phyloP scores from a whole-genome alignment of 2,113 vertebrate genomes.

The Erythrolamprus reginae region DNA sequence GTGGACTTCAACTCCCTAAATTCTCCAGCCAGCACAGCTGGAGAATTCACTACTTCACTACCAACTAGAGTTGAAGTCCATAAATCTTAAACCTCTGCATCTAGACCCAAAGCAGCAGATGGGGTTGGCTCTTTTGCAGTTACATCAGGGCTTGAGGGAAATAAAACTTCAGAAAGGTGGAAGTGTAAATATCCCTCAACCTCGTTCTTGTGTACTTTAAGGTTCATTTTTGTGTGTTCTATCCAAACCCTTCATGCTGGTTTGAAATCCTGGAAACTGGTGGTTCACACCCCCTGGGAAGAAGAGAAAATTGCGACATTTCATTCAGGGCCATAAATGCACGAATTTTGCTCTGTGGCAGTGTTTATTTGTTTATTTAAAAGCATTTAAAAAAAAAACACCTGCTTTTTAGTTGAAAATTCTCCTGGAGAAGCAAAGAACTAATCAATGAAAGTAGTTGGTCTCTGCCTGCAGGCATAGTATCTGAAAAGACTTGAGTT shows the following conservation, averaged over 20 bases:
- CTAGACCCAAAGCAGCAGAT: conserved; percentile 51
- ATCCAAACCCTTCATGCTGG: neutral
- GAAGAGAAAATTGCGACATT: neutral
- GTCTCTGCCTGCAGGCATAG: neutral
- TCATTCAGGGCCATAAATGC: neutral
- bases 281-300: neutral
- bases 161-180: conserved; percentile 28
- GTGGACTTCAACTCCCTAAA: no score
- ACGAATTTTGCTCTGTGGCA: neutral
- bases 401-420: neutral
- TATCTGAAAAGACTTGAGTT: neutral
- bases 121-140: conserved; percentile 48
- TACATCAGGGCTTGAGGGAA: conserved; percentile 29
- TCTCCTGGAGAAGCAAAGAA: no score
- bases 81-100: no score
- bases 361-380: neutral
- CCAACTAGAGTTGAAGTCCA: no score
- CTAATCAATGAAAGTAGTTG: neutral
- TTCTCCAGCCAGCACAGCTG: no score
- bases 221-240: neutral
- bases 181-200: conserved; percentile 2
- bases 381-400: neutral
- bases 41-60: no score
- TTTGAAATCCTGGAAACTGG: neutral
- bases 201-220: neutral